These are phyloP conservation scores for Eclectus roratus DNA, from an alignment of 2,113 vertebrate species.

Conservation along the genomic window DNA sequence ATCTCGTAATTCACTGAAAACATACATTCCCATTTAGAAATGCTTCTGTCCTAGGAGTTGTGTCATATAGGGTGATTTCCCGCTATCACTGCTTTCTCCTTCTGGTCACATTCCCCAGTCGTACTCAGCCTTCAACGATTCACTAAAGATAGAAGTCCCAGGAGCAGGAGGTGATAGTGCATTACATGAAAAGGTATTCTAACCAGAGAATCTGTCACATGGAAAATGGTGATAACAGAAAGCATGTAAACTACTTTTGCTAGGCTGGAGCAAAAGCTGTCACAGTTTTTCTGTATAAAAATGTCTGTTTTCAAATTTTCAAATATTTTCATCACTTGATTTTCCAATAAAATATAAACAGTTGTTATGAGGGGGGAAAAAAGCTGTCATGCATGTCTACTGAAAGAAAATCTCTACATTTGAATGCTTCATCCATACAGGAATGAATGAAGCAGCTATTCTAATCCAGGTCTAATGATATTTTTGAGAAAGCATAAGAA, in stretches of 20 bases:
- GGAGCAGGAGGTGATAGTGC: neutral
- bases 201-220: neutral
- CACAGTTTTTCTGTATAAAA: neutral
- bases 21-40: neutral
- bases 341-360: neutral
- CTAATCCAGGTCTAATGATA: neutral
- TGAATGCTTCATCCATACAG: neutral
- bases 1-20: neutral
- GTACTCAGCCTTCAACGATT: neutral
- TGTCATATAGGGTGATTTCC: neutral
- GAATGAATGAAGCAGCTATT: neutral
- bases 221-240: neutral
- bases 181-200: neutral
- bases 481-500: neutral
- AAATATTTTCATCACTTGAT: neutral
- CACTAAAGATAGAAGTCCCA: neutral
- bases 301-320: neutral
- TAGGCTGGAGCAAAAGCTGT: slow-evolving; percentile 17
- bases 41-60: neutral
- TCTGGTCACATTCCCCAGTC: neutral
- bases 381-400: neutral
- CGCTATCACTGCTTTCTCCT: neutral
- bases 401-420: neutral
- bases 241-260: neutral
- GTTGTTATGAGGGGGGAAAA: neutral